Evolutionary conservation across 2,797 vertebrate genomes (phyloP), one percentile per base, ranked within the genome.

Genomic region (Adelosebastes latens): DNA sequence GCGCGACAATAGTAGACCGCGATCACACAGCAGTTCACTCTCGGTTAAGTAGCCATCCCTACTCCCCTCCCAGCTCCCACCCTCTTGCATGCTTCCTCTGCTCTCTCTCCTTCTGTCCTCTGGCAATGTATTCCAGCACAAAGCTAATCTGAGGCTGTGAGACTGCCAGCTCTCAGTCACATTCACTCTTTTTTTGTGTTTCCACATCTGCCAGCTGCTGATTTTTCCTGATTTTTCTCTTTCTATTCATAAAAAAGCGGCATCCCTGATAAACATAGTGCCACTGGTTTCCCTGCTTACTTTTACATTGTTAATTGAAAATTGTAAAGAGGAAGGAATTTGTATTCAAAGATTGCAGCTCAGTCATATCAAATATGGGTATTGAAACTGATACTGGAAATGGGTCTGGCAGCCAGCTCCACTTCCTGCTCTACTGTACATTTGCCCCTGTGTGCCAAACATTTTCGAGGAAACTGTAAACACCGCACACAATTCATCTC

Each of bases 141-240:
- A 91, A 87, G 85, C 87, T 88, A 88, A 93, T 92, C 87, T 87
- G 84, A 85, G 75, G 87, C 80, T 93, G 87, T 79, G 83, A 84
- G 56, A 81, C 81, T 73, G 64, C 60, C 84, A 91, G 64, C 36
- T 82, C 64, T 55, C 64, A 77, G 32, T 64, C 60, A 80, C 39
- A 67, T 77, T 77, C 61, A 74, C 32, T 58, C 24, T 32, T 69
- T 73, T 61, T 49, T 27, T 58, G 6, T 34, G 49, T 80, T 70
- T 84, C 29, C 16, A 66, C 74, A 77, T 81, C 67, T 75, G 58
- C 16, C 62, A 76, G 31, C 6, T 64, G 27, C 42, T 69, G 64
- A 62, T 72, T 73, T 70, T 70, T 64, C 64, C 11, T 4, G 49
- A 56, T 63, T 25, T 79, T 68, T 42, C 42, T 46, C 8, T 42